These are phyloP conservation scores for Lerema accius DNA, from an alignment of 1,140 invertebrate genomes.

Conservation along the genomic window DNA sequence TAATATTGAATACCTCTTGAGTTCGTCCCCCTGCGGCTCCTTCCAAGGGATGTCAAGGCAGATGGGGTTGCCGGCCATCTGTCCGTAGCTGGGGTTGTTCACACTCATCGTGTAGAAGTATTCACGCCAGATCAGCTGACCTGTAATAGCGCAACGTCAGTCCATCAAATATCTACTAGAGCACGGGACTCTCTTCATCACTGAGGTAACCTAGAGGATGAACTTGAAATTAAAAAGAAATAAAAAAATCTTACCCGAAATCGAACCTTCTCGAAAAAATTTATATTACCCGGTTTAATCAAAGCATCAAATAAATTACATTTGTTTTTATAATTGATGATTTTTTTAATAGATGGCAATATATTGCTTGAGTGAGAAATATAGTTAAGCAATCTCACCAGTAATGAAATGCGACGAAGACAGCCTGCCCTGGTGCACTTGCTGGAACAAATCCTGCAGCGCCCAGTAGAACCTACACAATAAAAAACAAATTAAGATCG, in stretches of 20 bases:
- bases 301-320: too few species aligned
- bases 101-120: conserved; percentile 91
- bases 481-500: too few species aligned
- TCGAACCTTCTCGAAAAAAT: too few species aligned
- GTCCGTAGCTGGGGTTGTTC: conserved; percentile 85
- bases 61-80: conserved; percentile 88
- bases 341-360: too few species aligned
- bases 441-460: conserved; percentile 84
- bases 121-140: conserved; percentile 90
- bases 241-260: too few species aligned
- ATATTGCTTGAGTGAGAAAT: too few species aligned
- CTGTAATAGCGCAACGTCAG: conserved; percentile 66
- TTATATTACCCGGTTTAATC: too few species aligned
- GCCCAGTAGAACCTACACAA: conserved; percentile 84
- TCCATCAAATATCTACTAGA: too few species aligned
- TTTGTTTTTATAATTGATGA: too few species aligned
- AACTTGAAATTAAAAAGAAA: too few species aligned
- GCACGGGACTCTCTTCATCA: too few species aligned
- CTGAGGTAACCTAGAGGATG: too few species aligned
- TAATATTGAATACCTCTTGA: conserved; percentile 81
- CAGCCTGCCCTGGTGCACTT: conserved; percentile 79
- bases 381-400: conserved; percentile 55
- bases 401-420: conserved; percentile 72
- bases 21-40: conserved; percentile 76
- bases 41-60: conserved; percentile 90